Percentiles rank a stretch among this genome's conserved stretches.
These are phyloP conservation scores for Ptilonorhynchus violaceus DNA, from an alignment of 2,113 vertebrate genomes.

Conservation along the genomic window DNA sequence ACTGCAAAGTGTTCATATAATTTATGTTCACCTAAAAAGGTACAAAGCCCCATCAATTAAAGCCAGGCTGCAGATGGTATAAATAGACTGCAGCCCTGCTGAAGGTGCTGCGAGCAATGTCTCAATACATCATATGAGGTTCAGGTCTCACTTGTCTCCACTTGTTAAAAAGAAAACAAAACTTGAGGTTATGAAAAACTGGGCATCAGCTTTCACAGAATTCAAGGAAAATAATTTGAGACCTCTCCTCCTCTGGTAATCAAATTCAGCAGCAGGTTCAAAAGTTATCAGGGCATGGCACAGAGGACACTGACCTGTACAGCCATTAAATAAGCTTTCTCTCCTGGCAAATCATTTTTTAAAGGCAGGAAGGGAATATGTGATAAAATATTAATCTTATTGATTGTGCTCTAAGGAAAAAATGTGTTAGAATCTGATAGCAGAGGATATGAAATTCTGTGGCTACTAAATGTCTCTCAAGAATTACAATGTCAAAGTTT, in stretches of 20 bases:
- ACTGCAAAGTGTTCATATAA: constrained; percentile 3
- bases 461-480: not conserved
- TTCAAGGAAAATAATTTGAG: not conserved
- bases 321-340: not conserved
- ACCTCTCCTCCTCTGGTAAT: not conserved
- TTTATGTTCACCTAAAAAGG: constrained; percentile 43
- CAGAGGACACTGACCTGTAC: not conserved
- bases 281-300: not conserved
- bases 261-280: not conserved
- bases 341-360: not conserved
- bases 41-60: constrained; percentile 12
- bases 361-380: not conserved
- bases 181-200: not conserved
- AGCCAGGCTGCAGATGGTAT: not conserved
- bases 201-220: not conserved
- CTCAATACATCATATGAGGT: not conserved
- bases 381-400: constrained; percentile 18
- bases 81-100: not conserved
- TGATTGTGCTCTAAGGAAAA: not conserved
- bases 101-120: not conserved
- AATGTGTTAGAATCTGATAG: not conserved
- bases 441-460: not conserved
- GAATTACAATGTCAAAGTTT: not conserved
- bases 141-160: not conserved
- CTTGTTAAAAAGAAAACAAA: not conserved